Evolutionary conservation across 2,113 vertebrate genomes (phyloP).

Genomic region (Climacteris rufus): DNA sequence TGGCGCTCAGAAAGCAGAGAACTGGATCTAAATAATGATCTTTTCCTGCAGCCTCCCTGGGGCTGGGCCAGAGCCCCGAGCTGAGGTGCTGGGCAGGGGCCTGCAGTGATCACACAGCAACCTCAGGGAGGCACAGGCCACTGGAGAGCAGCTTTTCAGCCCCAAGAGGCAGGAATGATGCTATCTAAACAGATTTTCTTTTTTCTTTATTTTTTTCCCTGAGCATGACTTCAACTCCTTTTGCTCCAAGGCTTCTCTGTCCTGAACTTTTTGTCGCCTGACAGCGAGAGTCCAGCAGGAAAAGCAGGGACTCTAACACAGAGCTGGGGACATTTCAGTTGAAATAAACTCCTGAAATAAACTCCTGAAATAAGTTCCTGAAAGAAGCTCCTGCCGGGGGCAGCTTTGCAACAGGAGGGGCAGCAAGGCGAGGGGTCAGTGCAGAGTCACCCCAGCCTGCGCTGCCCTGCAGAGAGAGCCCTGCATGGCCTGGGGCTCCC

Average conservation of each 20-base stretch:
- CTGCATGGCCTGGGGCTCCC: too few species aligned
- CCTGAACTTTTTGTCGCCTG: neutral
- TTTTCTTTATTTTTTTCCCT: accelerated
- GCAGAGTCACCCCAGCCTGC: neutral
- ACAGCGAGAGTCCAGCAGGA: neutral
- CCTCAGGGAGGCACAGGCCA: accelerated
- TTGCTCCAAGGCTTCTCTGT: neutral
- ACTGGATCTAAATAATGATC: neutral
- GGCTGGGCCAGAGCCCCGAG: neutral
- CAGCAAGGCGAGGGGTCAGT: neutral
- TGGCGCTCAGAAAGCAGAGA: neutral
- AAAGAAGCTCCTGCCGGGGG: neutral
- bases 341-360: too few species aligned
- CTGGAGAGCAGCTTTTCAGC: neutral
- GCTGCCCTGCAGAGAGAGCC: neutral
- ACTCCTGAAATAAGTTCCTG: too few species aligned
- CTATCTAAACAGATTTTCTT: neutral
- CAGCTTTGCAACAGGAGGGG: neutral
- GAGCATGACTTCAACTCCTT: neutral
- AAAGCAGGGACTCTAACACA: neutral
- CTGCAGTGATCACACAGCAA: neutral
- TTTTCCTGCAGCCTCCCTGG: neutral
- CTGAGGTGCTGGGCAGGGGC: neutral
- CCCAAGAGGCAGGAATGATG: neutral
- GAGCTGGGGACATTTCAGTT: neutral